Evolutionary conservation across 2,888 invertebrate species (phyloP).

Genomic region (Eupithecia exiguata): DNA sequence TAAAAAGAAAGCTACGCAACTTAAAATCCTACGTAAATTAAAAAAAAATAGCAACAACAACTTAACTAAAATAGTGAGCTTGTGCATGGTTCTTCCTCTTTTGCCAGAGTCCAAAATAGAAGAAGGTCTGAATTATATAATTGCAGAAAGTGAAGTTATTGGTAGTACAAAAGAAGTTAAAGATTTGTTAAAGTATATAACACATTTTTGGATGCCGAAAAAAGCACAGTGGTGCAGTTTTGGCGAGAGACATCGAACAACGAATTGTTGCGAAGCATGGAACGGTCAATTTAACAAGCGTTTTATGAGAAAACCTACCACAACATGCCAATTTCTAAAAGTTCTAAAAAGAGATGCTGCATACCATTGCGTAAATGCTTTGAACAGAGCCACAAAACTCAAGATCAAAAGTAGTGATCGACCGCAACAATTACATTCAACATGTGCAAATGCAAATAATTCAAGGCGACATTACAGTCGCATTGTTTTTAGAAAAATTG

Average conservation of each 20-base stretch:
- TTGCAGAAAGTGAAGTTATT: conserved; percentile 11
- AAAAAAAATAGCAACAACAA: neutral
- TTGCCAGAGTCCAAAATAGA: conserved; percentile 4
- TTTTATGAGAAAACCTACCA: too few species aligned
- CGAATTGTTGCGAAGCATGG: too few species aligned
- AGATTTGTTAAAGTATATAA: conserved; percentile 19
- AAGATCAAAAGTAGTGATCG: neutral
- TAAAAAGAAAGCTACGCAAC: too few species aligned
- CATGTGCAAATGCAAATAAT: conserved; percentile 14
- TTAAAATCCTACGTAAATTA: neutral
- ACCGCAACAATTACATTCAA: conserved; percentile 11
- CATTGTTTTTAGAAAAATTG: too few species aligned
- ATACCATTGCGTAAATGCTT: conserved; percentile 16
- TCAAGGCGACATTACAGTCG: conserved; percentile 8
- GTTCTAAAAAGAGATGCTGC: too few species aligned
- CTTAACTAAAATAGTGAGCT: too few species aligned
- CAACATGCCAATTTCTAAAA: too few species aligned
- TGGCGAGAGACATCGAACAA: too few species aligned
- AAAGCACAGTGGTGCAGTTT: too few species aligned
- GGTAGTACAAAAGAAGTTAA: neutral
- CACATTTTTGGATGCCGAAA: too few species aligned
- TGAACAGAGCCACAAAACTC: conserved; percentile 4
- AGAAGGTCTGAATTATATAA: conserved; percentile 19
- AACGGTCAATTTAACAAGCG: too few species aligned
- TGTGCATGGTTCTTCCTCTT: neutral